These are phyloP conservation scores for Eilema sororculum DNA, from an alignment of 2,888 invertebrate genomes.

Conservation along the genomic window DNA sequence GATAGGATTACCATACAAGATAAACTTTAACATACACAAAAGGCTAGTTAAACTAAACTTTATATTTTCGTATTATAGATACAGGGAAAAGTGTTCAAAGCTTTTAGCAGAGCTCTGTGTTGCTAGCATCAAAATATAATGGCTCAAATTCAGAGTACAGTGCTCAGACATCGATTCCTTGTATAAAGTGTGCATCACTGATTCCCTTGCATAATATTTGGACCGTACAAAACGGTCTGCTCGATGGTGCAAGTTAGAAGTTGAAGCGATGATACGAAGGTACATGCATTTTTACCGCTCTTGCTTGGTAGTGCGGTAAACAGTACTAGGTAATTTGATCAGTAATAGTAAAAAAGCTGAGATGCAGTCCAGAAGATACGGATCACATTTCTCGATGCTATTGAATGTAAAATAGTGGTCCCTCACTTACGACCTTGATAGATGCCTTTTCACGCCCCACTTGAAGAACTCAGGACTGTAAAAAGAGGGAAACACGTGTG, in stretches of 20 bases:
- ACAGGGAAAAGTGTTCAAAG: conserved; percentile 2
- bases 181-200: conserved; percentile 52
- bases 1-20: background rate
- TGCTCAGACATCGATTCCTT: conserved; percentile 51
- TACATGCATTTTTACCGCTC: too few relatives aligned
- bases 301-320: too few relatives aligned
- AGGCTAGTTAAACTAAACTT: background rate
- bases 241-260: conserved; percentile 28
- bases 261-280: conserved; percentile 2
- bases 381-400: too few relatives aligned
- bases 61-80: background rate
- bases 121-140: conserved; percentile 35
- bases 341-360: too few relatives aligned
- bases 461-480: too few relatives aligned
- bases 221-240: conserved; percentile 42
- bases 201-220: conserved; percentile 63
- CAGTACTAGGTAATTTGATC: too few relatives aligned
- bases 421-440: too few relatives aligned
- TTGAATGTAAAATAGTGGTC: too few relatives aligned
- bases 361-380: too few relatives aligned
- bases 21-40: background rate
- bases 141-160: conserved; percentile 34
- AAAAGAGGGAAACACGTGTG: too few relatives aligned
- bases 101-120: conserved; percentile 9
- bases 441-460: too few relatives aligned